Conservation (phyloP, 2,113 vertebrate genomes). For the Nothocercus nigrocapillus region DNA sequence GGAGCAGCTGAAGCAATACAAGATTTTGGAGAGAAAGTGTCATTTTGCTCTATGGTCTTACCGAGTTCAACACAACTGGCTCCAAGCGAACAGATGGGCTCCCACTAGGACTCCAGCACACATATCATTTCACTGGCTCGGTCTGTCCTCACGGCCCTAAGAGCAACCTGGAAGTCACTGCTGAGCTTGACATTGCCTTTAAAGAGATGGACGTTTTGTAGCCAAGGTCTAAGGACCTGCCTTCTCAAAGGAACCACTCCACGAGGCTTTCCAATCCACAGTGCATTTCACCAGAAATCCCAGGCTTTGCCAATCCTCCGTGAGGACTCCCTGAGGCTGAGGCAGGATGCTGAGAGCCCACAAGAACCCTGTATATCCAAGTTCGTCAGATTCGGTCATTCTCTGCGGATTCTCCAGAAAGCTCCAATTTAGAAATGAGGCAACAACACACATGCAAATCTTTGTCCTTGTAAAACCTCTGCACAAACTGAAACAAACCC, state of each 20-base stretch:
- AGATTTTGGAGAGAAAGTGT: neutral
- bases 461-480: neutral
- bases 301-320: neutral
- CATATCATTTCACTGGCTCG: neutral
- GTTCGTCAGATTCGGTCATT: neutral
- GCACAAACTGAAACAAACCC: neutral
- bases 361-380: neutral
- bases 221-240: neutral
- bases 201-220: neutral
- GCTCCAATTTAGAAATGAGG: neutral
- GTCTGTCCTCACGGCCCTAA: neutral
- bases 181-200: neutral
- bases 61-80: neutral
- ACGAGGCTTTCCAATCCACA: neutral
- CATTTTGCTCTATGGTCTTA: neutral
- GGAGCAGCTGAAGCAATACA: neutral
- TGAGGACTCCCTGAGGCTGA: neutral
- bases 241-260: neutral
- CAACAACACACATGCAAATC: neutral
- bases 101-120: neutral
- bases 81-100: neutral
- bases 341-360: neutral
- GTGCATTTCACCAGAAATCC: neutral
- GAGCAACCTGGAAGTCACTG: neutral
- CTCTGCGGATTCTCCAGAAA: neutral